These are phyloP conservation scores for Garrulus glandarius DNA, from an alignment of 2,797 vertebrate genomes.

Conservation along the genomic window DNA sequence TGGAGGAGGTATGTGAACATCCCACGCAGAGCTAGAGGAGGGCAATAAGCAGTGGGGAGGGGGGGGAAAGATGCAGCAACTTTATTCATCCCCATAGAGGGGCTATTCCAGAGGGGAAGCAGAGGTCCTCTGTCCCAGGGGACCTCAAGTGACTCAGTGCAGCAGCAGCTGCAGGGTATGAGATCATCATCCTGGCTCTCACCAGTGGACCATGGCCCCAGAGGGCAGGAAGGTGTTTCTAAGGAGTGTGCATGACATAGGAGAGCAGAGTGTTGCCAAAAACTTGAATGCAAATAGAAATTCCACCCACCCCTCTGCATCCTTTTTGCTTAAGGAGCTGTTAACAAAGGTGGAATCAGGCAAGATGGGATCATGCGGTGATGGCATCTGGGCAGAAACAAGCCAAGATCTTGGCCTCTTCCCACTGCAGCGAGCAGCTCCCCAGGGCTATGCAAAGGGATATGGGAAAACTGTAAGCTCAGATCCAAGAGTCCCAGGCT, in stretches of 20 bases:
- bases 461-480: background rate
- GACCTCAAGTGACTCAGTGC: background rate
- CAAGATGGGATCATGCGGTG: background rate
- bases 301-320: slow-evolving; percentile 42
- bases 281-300: background rate
- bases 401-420: slow-evolving; percentile 5
- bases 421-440: background rate
- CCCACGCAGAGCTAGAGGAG: background rate
- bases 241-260: background rate
- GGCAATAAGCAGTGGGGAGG: background rate
- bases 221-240: slow-evolving; percentile 6
- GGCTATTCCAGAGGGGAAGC: background rate
- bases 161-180: background rate
- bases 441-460: slow-evolving; percentile 23
- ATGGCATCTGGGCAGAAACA: slow-evolving; percentile 28
- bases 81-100: background rate
- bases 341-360: background rate
- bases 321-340: slow-evolving; percentile 34
- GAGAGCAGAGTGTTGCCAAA: background rate
- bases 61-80: background rate
- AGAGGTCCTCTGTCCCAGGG: background rate
- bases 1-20: slow-evolving; percentile 77
- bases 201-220: background rate
- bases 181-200: background rate
- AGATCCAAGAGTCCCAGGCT: background rate